These are phyloP conservation scores for Bimastos eiseni DNA, from an alignment of 2,888 invertebrate species.

Conservation along the genomic window DNA sequence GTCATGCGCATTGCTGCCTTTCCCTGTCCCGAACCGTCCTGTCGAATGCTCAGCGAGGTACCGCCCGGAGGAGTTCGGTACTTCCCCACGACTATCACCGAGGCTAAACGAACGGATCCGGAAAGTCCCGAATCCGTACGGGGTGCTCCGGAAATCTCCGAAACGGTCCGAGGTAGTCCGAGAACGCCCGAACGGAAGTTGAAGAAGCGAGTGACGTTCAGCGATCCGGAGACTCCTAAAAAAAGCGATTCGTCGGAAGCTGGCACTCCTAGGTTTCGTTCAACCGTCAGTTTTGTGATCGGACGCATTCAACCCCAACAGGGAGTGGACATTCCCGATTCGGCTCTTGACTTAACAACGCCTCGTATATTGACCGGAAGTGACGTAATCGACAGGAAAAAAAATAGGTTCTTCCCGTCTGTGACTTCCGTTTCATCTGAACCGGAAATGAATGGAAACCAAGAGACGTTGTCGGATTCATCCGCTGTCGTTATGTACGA, in stretches of 20 bases:
- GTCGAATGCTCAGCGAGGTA: neutral
- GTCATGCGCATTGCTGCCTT: conserved; percentile 29
- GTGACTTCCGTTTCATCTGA: neutral
- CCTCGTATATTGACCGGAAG: neutral
- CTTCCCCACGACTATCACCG: neutral
- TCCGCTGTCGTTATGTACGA: neutral
- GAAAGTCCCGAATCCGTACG: neutral
- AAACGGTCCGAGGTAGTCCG: neutral
- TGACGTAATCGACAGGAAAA: neutral
- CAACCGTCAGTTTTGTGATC: neutral
- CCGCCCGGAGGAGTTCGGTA: conserved; percentile 15
- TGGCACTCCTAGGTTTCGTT: neutral
- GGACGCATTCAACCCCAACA: neutral
- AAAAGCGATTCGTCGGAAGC: neutral
- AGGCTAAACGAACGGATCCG: neutral
- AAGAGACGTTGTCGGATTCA: neutral
- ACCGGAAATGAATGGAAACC: neutral
- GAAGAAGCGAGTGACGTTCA: conserved; percentile 15
- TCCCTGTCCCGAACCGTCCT: conserved; percentile 22
- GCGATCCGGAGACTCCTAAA: neutral
- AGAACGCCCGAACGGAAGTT: neutral
- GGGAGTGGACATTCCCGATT: conserved; percentile 8
- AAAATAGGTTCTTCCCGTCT: neutral
- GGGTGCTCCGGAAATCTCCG: neutral
- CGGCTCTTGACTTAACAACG: neutral